Conservation (phyloP, 2,797 vertebrate species). For the Myripristis murdjan region DNA sequence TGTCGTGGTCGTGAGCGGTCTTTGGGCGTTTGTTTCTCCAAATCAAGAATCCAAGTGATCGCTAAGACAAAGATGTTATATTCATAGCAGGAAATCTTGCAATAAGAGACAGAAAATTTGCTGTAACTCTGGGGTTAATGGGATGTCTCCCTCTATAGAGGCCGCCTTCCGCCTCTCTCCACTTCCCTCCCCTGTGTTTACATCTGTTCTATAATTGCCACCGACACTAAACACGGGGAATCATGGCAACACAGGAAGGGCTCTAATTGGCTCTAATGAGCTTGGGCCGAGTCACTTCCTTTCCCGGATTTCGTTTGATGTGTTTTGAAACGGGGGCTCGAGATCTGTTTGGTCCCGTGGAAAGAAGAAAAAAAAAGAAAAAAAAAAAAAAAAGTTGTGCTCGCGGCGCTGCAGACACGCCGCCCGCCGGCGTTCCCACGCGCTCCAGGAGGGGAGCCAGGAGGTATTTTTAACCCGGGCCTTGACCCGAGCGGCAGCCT, state of each 20-base stretch:
- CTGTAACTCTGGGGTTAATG: too few relatives aligned
- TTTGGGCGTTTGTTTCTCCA: too few relatives aligned
- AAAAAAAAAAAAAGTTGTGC: too few relatives aligned
- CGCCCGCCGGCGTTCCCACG: not conserved
- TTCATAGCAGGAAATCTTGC: too few relatives aligned
- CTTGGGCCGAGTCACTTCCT: constrained; percentile 32
- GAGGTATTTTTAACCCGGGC: constrained; percentile 48
- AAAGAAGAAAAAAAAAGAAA: too few relatives aligned
- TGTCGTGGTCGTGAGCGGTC: too few relatives aligned
- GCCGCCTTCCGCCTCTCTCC: not conserved
- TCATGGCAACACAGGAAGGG: constrained; percentile 28
- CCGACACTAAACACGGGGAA: not conserved
- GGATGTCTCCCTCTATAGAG: too few relatives aligned
- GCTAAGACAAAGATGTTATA: too few relatives aligned
- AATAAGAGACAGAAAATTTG: too few relatives aligned
- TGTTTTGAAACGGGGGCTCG: constrained; percentile 33
- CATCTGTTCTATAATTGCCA: not conserved
- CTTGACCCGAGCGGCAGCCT: constrained; percentile 32
- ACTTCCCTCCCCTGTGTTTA: not conserved
- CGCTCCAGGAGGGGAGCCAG: not conserved
- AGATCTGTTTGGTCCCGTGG: constrained; percentile 25
- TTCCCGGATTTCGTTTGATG: constrained; percentile 23
- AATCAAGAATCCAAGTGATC: too few relatives aligned
- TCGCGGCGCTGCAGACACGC: not conserved
- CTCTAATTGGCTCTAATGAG: constrained; percentile 58